phyloP scores from a whole-genome alignment of 1,140 invertebrate genomes.

The Caenorhabditis briggsae region DNA sequence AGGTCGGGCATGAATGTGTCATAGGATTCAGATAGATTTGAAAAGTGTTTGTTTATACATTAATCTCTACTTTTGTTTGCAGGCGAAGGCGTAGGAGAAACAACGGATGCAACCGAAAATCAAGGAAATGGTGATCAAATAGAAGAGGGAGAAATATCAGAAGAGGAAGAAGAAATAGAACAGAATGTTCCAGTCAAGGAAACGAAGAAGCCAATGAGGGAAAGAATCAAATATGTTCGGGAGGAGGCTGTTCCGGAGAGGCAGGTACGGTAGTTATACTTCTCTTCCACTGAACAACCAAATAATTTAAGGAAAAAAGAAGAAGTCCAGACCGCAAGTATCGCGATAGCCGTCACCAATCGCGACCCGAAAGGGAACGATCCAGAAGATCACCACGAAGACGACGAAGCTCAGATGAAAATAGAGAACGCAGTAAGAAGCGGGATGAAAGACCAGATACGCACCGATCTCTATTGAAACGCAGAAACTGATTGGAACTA shows the following conservation, averaged over 20 bases:
- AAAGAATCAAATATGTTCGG: not conserved
- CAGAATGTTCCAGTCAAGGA: not conserved
- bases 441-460: not conserved
- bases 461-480: not conserved
- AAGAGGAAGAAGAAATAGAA: not conserved
- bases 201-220: not conserved
- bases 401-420: not conserved
- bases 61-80: not conserved
- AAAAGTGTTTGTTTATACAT: not conserved
- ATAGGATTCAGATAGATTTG: not conserved
- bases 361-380: not conserved
- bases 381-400: not conserved
- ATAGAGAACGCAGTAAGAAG: not conserved
- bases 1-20: slow-evolving; percentile 10
- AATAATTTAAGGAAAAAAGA: too few relatives aligned
- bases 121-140: not conserved
- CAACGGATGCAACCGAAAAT: not conserved
- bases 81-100: not conserved
- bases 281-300: not conserved
- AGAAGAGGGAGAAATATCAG: slow-evolving; percentile 28
- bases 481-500: slow-evolving; percentile 3
- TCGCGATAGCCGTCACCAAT: too few relatives aligned
- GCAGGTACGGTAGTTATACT: not conserved
- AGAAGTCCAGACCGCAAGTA: too few relatives aligned
- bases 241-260: not conserved